Percentiles rank a stretch among this genome's conserved stretches.
phyloP scores from a whole-genome alignment of 2,797 vertebrate species.

The Distichodus sexfasciatus region DNA sequence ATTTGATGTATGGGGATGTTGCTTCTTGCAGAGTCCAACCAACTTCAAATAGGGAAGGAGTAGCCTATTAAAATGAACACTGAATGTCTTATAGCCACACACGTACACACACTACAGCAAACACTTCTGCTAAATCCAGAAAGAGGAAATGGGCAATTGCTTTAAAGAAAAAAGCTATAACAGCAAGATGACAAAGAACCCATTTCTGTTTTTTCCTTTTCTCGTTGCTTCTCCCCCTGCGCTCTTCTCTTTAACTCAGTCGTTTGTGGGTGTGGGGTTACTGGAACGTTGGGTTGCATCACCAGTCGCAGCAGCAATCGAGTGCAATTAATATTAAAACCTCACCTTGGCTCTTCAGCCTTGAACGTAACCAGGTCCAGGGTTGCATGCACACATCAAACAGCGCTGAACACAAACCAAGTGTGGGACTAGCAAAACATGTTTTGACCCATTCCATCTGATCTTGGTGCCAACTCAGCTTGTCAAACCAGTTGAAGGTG shows the following conservation, averaged over 20 bases:
- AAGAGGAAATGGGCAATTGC: constrained; percentile 39
- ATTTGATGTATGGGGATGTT: too few relatives aligned
- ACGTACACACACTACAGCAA: neutral
- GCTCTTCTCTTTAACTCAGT: constrained; percentile 31
- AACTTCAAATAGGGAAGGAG: neutral
- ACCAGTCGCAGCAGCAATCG: constrained; percentile 6
- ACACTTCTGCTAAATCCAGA: constrained; percentile 33
- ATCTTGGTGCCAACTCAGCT: too few relatives aligned
- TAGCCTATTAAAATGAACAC: neutral
- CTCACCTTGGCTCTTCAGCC: neutral
- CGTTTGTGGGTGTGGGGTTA: constrained; percentile 38
- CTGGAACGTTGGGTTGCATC: constrained; percentile 35
- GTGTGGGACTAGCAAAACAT: too few relatives aligned
- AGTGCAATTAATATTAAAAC: constrained; percentile 14
- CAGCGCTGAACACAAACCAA: too few relatives aligned
- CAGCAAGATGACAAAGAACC: constrained; percentile 27
- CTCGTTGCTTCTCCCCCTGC: constrained; percentile 13
- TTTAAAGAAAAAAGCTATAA: neutral
- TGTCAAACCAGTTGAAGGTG: too few relatives aligned
- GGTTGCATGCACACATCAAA: neutral
- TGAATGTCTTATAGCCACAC: neutral
- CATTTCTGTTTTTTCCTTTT: constrained; percentile 38
- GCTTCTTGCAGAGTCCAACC: neutral
- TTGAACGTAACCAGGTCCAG: neutral
- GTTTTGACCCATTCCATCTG: too few relatives aligned